Evolutionary conservation across 2,797 vertebrate species (phyloP).

Genomic region (Gymnoscopelus microlampas): DNA sequence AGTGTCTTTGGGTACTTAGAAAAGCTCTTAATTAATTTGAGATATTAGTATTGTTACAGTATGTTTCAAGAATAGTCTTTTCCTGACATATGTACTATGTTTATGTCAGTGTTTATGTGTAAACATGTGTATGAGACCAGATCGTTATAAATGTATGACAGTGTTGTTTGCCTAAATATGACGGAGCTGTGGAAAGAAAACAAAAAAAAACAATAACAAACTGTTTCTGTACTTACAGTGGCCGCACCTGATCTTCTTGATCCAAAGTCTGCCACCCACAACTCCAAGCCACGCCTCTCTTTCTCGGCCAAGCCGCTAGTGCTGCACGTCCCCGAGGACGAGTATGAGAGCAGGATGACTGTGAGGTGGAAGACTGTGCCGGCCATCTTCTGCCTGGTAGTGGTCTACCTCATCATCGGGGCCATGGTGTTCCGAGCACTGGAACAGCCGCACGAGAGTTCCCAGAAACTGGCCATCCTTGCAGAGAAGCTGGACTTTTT

Average conservation of each 20-base stretch:
- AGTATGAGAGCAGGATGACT: conserved; percentile 86
- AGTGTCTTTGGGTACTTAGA: too few relatives aligned
- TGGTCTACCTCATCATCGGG: conserved; percentile 94
- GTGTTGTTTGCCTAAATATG: too few relatives aligned
- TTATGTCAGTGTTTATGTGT: too few relatives aligned
- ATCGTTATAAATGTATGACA: too few relatives aligned
- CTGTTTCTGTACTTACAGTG: conserved; percentile 81
- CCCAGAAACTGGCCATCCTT: conserved; percentile 89
- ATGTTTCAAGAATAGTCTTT: too few relatives aligned
- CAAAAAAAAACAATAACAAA: too few relatives aligned
- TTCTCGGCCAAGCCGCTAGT: conserved; percentile 92
- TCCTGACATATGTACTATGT: too few relatives aligned
- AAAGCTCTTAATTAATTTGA: too few relatives aligned
- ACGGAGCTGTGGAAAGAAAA: not conserved
- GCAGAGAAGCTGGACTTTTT: conserved; percentile 92
- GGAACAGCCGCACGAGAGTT: conserved; percentile 95
- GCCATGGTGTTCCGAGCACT: conserved; percentile 94
- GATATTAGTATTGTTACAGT: too few relatives aligned
- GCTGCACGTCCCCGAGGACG: conserved; percentile 86
- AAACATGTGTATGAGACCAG: too few relatives aligned
- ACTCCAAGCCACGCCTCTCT: conserved; percentile 94
- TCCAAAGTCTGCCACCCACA: conserved; percentile 93
- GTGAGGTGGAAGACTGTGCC: conserved; percentile 99
- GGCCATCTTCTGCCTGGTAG: conserved; percentile 96
- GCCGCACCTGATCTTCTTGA: conserved; percentile 98